Evolutionary conservation across 2,113 vertebrate genomes (phyloP).

Genomic region (Dunckerocampus dactyliophorus): DNA sequence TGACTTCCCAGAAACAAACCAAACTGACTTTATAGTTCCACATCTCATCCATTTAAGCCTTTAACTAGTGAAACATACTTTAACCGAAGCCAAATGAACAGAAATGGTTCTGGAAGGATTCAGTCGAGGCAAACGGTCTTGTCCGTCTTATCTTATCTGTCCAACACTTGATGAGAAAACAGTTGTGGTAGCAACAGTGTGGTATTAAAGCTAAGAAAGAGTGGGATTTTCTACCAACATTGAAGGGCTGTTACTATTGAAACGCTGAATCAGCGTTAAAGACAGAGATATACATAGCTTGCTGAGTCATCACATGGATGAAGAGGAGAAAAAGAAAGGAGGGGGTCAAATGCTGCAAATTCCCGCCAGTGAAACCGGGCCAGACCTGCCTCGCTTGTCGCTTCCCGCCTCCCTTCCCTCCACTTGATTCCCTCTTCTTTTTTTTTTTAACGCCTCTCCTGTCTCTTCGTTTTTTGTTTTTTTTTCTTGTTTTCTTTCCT

Average conservation of each 20-base stretch:
- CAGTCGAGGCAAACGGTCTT: too few species aligned
- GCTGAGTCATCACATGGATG: conserved; percentile 52
- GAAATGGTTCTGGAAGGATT: neutral
- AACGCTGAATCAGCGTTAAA: neutral
- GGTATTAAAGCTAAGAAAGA: too few species aligned
- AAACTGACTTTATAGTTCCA: too few species aligned
- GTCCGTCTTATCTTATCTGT: too few species aligned
- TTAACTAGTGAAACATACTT: neutral
- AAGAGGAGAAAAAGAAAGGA: conserved; percentile 7
- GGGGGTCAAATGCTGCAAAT: conserved; percentile 34
- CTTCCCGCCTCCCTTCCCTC: conserved; percentile 33
- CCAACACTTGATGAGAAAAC: too few species aligned
- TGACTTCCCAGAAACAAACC: too few species aligned
- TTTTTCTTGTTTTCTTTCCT: conserved; percentile 15
- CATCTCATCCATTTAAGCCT: neutral
- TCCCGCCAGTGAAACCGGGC: conserved; percentile 58
- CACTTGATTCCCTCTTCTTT: conserved; percentile 15
- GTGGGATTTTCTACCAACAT: neutral
- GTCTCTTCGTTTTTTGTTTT: conserved; percentile 20
- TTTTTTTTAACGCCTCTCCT: conserved; percentile 11
- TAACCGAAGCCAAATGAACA: neutral
- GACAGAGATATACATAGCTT: conserved; percentile 33
- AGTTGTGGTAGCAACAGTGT: too few species aligned
- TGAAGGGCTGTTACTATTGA: neutral
- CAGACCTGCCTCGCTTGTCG: conserved; percentile 38